Evolutionary conservation across 2,888 invertebrate genomes (phyloP), one percentile per base, ranked within the genome.

Genomic region (Matsumyia berberina): DNA sequence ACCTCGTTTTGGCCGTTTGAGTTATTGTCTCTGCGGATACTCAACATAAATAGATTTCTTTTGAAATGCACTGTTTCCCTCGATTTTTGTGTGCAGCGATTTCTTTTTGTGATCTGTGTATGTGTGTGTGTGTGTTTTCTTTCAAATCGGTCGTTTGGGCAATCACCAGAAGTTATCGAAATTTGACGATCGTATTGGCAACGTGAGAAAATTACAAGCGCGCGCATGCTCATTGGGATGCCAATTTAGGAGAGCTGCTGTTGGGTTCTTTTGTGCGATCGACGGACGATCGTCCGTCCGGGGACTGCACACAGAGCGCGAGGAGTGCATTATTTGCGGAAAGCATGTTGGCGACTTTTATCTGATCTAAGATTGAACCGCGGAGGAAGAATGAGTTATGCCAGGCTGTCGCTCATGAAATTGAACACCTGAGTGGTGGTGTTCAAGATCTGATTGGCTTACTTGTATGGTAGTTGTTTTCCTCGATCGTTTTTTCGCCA

Each of bases 131-230:
- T 85, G 85, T 83, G 83, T 73, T 83, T 83, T 79, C 73, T 55
- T 78, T 83, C 83, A 85, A 85, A 80, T 17, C 62, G 79, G 39
- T n/a, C 58, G 78, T 82, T 82, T 83, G 58, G 79, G 79, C 72
- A 79, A 79, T 79, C 83, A 12, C 24, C 33, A 60, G 37, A 69
- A 85, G 80, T 85, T 85, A 85, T 85, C 85, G 85, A 85, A 85
- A 80, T 85, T 85, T 85, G 85, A 85, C 85, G 85, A 85, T 85
- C 85, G 80, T 73, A 78, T 78, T 78, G 72, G 79, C 79, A 83
- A 85, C 80, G 85, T 80, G 85, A 85, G 80, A 85, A 85, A 85
- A 80, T 79, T 79, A 66, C 70, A 37, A 24, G 58, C 73, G 44
- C 57, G 39, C 60, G n/a, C 37, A 46, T 73, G 62, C 73, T 69